Evolutionary conservation across 2,888 invertebrate species (phyloP).

Genomic region (Pachycephus smyrnensis): DNA sequence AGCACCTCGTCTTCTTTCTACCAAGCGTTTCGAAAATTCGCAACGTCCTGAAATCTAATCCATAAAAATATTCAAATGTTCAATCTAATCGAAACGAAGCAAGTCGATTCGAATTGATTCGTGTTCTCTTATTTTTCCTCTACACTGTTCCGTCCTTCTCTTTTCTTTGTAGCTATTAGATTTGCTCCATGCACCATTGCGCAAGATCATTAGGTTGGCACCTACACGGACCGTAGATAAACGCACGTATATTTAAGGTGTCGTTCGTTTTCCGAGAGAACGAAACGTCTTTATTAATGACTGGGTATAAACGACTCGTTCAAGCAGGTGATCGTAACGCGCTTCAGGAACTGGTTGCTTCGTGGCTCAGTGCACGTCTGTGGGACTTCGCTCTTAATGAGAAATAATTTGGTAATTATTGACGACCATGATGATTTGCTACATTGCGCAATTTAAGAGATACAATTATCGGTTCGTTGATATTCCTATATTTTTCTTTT

Average conservation of each 20-base stretch:
- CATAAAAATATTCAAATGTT: not conserved
- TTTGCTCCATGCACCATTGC: not conserved
- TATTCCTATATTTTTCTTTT: not conserved
- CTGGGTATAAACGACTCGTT: slow-evolving; percentile 19
- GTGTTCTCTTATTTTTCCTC: not conserved
- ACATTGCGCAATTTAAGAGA: not conserved
- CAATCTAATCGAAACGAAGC: not conserved
- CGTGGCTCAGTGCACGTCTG: slow-evolving; percentile 3
- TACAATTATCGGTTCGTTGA: not conserved
- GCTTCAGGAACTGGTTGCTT: slow-evolving; percentile 30
- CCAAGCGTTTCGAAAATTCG: not conserved
- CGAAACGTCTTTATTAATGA: slow-evolving; percentile 37
- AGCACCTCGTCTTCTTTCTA: not conserved
- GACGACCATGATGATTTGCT: not conserved
- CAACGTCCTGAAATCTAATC: not conserved
- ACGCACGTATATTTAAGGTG: slow-evolving; percentile 28
- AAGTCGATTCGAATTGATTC: not conserved
- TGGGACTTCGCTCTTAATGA: not conserved
- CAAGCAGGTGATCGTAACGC: slow-evolving; percentile 11
- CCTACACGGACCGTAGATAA: slow-evolving; percentile 15
- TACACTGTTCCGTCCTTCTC: not conserved
- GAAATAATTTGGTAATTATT: not conserved
- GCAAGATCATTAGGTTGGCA: not conserved
- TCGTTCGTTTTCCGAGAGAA: slow-evolving; percentile 28
- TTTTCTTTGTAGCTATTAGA: not conserved